phyloP scores from a whole-genome alignment of 2,113 vertebrate species.

The Zosterops pallidus region DNA sequence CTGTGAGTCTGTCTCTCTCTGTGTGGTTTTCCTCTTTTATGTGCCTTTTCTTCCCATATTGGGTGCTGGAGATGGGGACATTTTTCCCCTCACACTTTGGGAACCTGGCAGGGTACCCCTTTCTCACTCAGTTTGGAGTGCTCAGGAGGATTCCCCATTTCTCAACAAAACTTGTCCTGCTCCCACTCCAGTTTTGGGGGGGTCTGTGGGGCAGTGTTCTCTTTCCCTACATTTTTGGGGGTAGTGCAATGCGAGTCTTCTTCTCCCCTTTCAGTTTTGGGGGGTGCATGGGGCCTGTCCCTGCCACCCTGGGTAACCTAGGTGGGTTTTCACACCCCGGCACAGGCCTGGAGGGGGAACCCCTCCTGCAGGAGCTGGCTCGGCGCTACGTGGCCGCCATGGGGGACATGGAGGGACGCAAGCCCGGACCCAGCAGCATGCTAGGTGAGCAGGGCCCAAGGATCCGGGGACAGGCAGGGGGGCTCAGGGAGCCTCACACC shows the following conservation, averaged over 20 bases:
- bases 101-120: background rate
- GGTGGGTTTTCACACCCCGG: rapidly evolving
- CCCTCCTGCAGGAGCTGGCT: slow-evolving; percentile 8
- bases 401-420: slow-evolving; percentile 29
- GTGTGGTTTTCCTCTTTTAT: background rate
- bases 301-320: background rate
- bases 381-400: background rate
- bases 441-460: background rate
- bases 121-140: background rate
- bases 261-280: background rate
- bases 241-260: background rate
- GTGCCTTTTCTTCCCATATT: rapidly evolving
- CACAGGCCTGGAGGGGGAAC: background rate
- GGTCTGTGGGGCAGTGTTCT: background rate
- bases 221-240: background rate
- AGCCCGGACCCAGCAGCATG: slow-evolving; percentile 9
- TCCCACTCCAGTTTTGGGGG: background rate
- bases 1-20: background rate
- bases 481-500: background rate
- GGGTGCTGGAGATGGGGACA: background rate
- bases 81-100: background rate
- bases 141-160: background rate
- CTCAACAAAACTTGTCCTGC: rapidly evolving
- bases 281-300: background rate
- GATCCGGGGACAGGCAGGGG: background rate